Conservation (phyloP, 2,888 invertebrate species). For the Quadriops clusia region DNA sequence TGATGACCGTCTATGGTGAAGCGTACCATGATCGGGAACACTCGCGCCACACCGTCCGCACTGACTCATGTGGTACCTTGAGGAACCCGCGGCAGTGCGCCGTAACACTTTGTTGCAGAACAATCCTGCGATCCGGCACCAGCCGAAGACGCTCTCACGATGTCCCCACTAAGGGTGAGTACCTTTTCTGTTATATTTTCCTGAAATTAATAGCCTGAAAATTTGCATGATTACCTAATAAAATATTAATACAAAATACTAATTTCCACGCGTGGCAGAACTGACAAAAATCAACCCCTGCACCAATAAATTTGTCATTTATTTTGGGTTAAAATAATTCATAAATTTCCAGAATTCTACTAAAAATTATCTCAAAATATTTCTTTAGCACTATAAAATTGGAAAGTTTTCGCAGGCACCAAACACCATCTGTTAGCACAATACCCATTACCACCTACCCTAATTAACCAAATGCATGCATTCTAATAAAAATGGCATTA, state of each 20-base stretch:
- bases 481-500: no score
- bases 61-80: conserved; percentile 26
- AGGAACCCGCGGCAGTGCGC: conserved; percentile 26
- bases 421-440: no score
- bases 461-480: no score
- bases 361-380: no score
- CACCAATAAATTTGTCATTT: no score
- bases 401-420: no score
- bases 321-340: no score
- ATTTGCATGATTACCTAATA: not conserved
- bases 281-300: no score
- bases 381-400: no score
- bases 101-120: conserved; percentile 24
- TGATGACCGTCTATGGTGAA: conserved; percentile 32
- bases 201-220: not conserved
- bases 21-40: conserved; percentile 1
- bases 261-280: not conserved
- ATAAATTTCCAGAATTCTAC: no score
- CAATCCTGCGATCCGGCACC: conserved; percentile 17
- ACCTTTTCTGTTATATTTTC: conserved; percentile 9
- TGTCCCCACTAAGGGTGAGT: conserved; percentile 12
- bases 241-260: not conserved
- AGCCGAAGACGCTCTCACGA: conserved; percentile 6
- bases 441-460: no score
- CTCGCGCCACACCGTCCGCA: conserved; percentile 17